phyloP scores from a whole-genome alignment of 1,140 invertebrate species.

The Heliconius hermathena region DNA sequence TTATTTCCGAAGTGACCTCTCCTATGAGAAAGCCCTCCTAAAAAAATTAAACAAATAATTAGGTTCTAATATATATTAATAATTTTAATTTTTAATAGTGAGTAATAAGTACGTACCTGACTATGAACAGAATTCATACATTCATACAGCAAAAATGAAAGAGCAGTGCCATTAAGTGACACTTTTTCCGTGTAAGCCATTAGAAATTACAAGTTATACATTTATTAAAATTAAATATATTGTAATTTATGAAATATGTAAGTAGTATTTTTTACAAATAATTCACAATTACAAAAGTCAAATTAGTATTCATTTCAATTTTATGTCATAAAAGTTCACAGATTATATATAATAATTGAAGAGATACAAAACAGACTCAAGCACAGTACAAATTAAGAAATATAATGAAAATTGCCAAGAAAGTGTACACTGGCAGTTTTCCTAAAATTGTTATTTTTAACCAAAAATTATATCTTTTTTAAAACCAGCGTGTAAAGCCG shows the following conservation, averaged over 20 bases:
- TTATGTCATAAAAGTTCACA: slow-evolving; percentile 8
- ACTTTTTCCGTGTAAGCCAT: slow-evolving; percentile 80
- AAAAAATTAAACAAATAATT: slow-evolving; percentile 53
- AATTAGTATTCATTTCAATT: slow-evolving; percentile 9
- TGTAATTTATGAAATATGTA: background rate
- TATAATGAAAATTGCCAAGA: too few species aligned
- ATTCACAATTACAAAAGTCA: slow-evolving; percentile 11
- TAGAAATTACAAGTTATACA: slow-evolving; percentile 25
- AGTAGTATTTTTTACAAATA: slow-evolving; percentile 3
- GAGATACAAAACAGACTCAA: background rate
- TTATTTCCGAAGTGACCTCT: slow-evolving; percentile 82
- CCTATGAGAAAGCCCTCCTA: slow-evolving; percentile 86
- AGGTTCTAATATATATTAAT: background rate
- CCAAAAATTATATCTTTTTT: too few species aligned
- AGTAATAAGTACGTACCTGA: slow-evolving; percentile 76
- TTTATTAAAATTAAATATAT: background rate
- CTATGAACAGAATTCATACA: slow-evolving; percentile 82
- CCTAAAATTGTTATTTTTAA: too few species aligned
- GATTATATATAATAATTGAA: background rate
- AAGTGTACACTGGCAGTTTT: too few species aligned
- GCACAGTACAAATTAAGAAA: too few species aligned
- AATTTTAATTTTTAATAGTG: slow-evolving; percentile 12
- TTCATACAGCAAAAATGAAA: slow-evolving; percentile 85
- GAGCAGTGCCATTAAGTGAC: slow-evolving; percentile 82
- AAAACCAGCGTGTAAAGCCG: too few species aligned